These are phyloP conservation scores for Hypsibius dujardini DNA, from an alignment of 1,140 invertebrate genomes.

Conservation along the genomic window DNA sequence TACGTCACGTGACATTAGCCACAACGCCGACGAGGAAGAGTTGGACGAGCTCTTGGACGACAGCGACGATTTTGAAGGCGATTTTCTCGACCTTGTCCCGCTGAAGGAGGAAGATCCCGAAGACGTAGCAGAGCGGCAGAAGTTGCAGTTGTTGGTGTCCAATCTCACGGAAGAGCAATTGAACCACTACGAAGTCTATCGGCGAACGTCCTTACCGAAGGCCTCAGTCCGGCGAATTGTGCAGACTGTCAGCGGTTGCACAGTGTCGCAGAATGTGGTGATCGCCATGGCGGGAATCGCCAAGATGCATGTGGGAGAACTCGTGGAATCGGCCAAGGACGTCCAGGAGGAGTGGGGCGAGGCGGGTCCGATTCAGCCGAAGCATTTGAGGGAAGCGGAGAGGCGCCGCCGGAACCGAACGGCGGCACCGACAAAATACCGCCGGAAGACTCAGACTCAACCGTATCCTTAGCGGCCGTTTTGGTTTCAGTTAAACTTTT, in stretches of 20 bases:
- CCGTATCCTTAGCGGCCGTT: not conserved
- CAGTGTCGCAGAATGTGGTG: slow-evolving; percentile 95
- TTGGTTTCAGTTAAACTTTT: too few species aligned
- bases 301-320: slow-evolving; percentile 96
- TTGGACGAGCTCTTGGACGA: too few species aligned
- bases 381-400: slow-evolving; percentile 81
- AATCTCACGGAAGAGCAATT: slow-evolving; percentile 96
- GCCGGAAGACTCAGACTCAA: not conserved
- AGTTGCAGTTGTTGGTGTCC: slow-evolving; percentile 49
- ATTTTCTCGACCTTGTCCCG: not conserved
- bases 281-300: slow-evolving; percentile 99
- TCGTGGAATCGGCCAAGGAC: slow-evolving; percentile 92
- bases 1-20: too few species aligned
- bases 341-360: slow-evolving; percentile 70
- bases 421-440: not conserved
- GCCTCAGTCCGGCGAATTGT: slow-evolving; percentile 63
- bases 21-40: too few species aligned
- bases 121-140: slow-evolving; percentile 13
- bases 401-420: slow-evolving; percentile 44
- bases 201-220: slow-evolving; percentile 80
- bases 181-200: slow-evolving; percentile 94
- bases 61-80: not conserved
- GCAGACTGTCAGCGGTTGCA: slow-evolving; percentile 91
- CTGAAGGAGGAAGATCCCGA: not conserved
- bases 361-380: slow-evolving; percentile 73